These are phyloP conservation scores for Mus pahari DNA, from an alignment of 2,113 vertebrate genomes.

Conservation along the genomic window DNA sequence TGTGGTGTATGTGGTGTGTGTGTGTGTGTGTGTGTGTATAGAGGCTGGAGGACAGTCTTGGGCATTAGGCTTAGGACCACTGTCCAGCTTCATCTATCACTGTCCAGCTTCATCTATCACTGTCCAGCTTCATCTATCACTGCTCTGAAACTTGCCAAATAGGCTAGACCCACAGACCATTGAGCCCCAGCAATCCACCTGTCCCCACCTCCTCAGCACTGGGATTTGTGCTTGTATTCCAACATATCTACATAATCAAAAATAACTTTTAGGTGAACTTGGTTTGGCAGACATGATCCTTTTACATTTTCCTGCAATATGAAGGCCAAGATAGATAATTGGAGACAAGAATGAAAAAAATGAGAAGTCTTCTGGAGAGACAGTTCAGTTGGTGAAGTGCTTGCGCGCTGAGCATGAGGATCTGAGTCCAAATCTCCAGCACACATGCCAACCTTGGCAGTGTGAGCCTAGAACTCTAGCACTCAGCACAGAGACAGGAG, in stretches of 20 bases:
- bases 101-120: background rate
- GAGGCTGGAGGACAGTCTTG: background rate
- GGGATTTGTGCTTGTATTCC: background rate
- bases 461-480: background rate
- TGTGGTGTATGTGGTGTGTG: no score
- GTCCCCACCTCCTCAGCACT: background rate
- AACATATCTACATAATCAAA: background rate
- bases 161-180: background rate
- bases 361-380: background rate
- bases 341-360: background rate
- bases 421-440: no score
- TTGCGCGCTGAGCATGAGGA: background rate
- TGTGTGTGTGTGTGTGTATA: no score
- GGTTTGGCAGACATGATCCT: constrained; percentile 7
- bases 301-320: constrained; percentile 60
- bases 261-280: constrained; percentile 55
- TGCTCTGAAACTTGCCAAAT: no score
- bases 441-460: background rate
- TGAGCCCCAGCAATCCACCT: background rate
- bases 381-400: background rate
- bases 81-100: background rate
- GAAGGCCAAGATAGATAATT: constrained; percentile 2
- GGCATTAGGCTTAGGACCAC: background rate
- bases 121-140: background rate
- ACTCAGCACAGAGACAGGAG: background rate